Conservation (phyloP, 37 sponge, comb jelly and placozoan genomes). For the Chondrosia reniformis region DNA sequence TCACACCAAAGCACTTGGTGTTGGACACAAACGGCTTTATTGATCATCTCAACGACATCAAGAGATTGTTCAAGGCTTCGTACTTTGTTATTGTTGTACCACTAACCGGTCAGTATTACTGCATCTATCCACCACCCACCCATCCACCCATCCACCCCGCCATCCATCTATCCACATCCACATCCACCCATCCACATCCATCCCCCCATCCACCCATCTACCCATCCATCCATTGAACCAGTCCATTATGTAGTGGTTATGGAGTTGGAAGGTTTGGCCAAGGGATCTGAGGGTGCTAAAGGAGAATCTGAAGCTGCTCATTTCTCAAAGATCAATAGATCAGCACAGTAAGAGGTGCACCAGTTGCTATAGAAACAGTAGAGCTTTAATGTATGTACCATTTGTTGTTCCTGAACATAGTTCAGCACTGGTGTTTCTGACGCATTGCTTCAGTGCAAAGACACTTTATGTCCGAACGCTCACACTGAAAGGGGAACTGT, state of each 20-base stretch:
- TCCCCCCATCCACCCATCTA: background rate
- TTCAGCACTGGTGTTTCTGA: background rate
- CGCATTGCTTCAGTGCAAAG: background rate
- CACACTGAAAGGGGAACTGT: slow-evolving; percentile 4
- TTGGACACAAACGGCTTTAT: slow-evolving; percentile 90
- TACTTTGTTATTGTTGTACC: slow-evolving; percentile 67
- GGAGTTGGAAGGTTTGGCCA: slow-evolving; percentile 73
- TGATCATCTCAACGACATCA: slow-evolving; percentile 48
- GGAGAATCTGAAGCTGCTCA: background rate
- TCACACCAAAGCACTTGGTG: slow-evolving; percentile 68
- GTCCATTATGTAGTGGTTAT: slow-evolving; percentile 33
- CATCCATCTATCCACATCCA: background rate
- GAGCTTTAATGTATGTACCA: background rate
- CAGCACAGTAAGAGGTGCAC: slow-evolving; percentile 35
- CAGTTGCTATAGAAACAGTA: too few species aligned
- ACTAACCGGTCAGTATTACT: slow-evolving; percentile 49
- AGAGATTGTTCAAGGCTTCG: slow-evolving; percentile 18
- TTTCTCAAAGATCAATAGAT: background rate
- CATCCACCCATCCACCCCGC: background rate
- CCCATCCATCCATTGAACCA: background rate
- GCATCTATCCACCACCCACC: background rate
- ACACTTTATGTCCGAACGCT: background rate
- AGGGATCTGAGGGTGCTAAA: slow-evolving; percentile 28
- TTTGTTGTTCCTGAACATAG: background rate
- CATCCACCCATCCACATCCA: background rate